Conservation (phyloP, 2,888 invertebrate genomes). For the Stenotaenia linearis region DNA sequence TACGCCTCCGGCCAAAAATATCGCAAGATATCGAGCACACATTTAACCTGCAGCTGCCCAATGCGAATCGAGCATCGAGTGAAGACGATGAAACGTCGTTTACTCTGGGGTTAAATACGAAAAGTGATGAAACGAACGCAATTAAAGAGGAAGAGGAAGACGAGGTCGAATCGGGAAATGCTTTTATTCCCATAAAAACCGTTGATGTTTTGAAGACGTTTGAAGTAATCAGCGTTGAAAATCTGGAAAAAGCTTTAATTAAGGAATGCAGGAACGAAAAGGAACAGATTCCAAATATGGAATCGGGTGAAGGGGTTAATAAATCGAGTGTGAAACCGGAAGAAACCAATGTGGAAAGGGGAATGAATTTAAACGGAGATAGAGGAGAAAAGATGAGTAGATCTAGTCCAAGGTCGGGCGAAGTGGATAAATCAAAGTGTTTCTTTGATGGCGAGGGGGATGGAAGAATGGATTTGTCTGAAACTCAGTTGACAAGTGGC, state of each 20-base stretch:
- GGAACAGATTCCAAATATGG: neutral
- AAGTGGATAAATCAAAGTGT: neutral
- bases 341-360: neutral
- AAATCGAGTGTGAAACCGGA: neutral
- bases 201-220: neutral
- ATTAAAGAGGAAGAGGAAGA: neutral
- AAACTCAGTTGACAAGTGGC: neutral
- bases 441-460: neutral
- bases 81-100: neutral
- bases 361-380: neutral
- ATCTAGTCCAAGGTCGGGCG: neutral
- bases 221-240: neutral
- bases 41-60: neutral
- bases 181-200: neutral
- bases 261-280: neutral
- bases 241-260: neutral
- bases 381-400: neutral
- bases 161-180: neutral
- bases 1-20: neutral
- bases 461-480: neutral
- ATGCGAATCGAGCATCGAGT: neutral
- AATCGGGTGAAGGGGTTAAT: neutral
- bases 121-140: neutral
- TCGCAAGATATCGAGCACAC: neutral
- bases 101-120: neutral